These are phyloP conservation scores for Bradysia coprophila DNA, from an alignment of 1,140 invertebrate genomes.

Conservation along the genomic window DNA sequence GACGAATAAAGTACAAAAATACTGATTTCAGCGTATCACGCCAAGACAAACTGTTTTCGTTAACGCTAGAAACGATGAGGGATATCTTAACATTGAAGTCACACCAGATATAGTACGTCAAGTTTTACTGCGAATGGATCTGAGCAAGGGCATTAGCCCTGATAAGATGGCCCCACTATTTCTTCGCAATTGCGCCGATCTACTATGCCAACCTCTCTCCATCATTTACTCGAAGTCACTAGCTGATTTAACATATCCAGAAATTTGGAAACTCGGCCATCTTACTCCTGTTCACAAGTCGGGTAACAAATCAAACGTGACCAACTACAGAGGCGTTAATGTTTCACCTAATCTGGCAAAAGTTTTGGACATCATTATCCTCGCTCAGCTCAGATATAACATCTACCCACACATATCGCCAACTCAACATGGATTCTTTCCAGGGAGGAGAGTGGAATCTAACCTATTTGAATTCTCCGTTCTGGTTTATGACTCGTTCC, in stretches of 20 bases:
- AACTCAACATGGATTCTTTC: too few relatives aligned
- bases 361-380: neutral
- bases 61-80: neutral
- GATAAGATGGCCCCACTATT: neutral
- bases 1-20: too few relatives aligned
- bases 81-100: neutral
- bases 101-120: neutral
- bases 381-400: neutral
- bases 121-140: neutral
- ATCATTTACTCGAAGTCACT: neutral
- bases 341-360: too few relatives aligned
- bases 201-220: neutral
- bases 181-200: neutral
- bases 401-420: too few relatives aligned
- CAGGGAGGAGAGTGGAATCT: too few relatives aligned
- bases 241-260: too few relatives aligned
- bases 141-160: neutral
- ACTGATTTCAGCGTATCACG: too few relatives aligned
- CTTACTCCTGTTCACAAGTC: neutral
- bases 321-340: too few relatives aligned
- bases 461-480: too few relatives aligned
- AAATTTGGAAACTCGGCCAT: neutral
- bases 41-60: too few relatives aligned
- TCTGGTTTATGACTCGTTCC: too few relatives aligned
- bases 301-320: neutral